Evolutionary conservation across 2,113 vertebrate species (phyloP), one percentile per base, ranked within the genome.

Genomic region (Pterocles orientalis): DNA sequence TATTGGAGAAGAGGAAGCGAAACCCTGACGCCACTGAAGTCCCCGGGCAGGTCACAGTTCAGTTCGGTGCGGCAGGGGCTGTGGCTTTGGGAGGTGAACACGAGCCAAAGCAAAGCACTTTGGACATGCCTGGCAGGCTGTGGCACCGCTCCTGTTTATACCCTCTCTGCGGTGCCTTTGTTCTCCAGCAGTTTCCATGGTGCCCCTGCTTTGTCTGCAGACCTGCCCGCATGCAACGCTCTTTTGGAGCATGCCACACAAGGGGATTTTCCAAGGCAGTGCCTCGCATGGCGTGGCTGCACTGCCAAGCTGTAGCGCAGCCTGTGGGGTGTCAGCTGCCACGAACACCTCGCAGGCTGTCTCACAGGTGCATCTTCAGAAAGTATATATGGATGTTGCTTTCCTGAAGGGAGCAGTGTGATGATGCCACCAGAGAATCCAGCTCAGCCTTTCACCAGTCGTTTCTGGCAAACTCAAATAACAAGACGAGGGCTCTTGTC

Each of bases 151-250:
- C 12, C 34, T 0, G 6, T 16, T 78, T 41, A 56, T 24, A 7
- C 18, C 31, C 31, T 53, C 12, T 47, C 19, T 25, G 68, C 28
- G 4, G 28, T 0, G 25, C 45, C 65, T 95, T 95, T 91, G 86
- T 96, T 89, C 89, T 50, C 50, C 1, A 13, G 83, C 86, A 41
- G 93, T 97, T 96, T 94, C 95, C 94, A 92, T 95, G 94, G 96
- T 16, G 78, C 78, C 48, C 18, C 62, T 4, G 77, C 94, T 91
- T 84, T 95, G 89, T 48, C 86, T 19, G 91, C 76, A 75, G 91
- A 88, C 86, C 91, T 91, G 86, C 48, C 41, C 73, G 86, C 85
- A 31, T 80, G 85, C 94, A 82, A 84, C 50, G 0, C 75, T 91
- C 82, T 4, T 21, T 79, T 64, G 62, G 7, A 17, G 5, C 36